Evolutionary conservation across 2,888 invertebrate genomes (phyloP).

Genomic region (Lasioglossum lativentre): DNA sequence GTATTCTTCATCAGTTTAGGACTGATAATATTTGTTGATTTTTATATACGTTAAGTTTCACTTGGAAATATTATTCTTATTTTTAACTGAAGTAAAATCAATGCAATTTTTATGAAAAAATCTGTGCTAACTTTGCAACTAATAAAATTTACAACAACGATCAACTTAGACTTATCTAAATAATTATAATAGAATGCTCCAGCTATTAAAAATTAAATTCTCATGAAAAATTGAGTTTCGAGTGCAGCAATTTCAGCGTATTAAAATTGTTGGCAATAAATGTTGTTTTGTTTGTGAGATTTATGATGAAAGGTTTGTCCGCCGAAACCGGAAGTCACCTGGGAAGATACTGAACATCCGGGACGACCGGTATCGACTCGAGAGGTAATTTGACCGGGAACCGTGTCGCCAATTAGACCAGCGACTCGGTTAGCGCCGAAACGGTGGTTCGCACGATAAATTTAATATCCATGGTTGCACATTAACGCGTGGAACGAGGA

Average conservation of each 20-base stretch:
- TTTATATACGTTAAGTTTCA: neutral
- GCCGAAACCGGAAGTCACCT: neutral
- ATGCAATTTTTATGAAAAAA: neutral
- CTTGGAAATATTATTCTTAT: neutral
- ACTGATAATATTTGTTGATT: no score
- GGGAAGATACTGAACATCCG: neutral
- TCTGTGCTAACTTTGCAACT: neutral
- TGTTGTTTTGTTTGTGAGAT: neutral
- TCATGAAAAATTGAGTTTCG: neutral
- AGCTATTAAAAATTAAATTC: no score
- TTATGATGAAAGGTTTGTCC: neutral
- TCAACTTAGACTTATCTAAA: neutral
- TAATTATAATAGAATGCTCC: neutral
- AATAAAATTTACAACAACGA: neutral
- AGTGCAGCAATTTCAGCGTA: neutral
- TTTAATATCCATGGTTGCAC: conserved; percentile 71
- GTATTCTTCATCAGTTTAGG: neutral
- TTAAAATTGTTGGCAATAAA: neutral
- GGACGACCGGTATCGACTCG: conserved; percentile 19
- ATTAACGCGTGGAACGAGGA: conserved; percentile 67
- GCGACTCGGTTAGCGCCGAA: conserved; percentile 80
- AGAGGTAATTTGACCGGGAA: conserved; percentile 78
- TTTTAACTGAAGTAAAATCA: neutral
- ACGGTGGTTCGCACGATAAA: conserved; percentile 80
- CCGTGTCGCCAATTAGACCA: conserved; percentile 78